Base-by-base conservation (phyloP, 2,113 vertebrate genomes). In the Nestor notabilis region DNA sequence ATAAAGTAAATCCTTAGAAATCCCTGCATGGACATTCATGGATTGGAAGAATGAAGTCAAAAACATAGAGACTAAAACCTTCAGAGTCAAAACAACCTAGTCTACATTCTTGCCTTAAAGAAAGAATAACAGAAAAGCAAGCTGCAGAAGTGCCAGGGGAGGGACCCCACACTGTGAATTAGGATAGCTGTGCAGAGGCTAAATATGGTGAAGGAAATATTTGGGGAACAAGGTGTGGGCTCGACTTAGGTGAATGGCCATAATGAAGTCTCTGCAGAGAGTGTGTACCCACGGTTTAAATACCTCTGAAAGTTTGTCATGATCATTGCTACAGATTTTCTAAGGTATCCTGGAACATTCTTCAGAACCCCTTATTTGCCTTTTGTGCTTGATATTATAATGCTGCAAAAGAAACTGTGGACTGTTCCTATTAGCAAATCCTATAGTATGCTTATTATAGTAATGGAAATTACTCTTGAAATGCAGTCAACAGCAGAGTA, bases 401-500 rank as follows among this genome's bases (percentile, higher is more conserved):
- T 72, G 39, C 53, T 84, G 47, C 69, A 83, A 33, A 95, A 90
- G 83, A 92, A 55, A 76, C 33, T 92, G 55, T 89, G 76, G 95
- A 76, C 69, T 65, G 71, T 79, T 97, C 76, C 86, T 91, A 49
- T 97, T 93, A 97, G 33, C 65, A 90, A 95, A 60, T 96, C 71
- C 31, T 89, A 91, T 88, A 89, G 64, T 49, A 35, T 79, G 35
- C 89, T 97, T 95, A 89, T 96, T 95, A 96, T 75, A 97, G 65
- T 88, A 86, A 80, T 93, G 88, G 85, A 96, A 97, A 97, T 97
- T 66, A 86, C 78, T 94, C 90, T 66, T 93, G 89, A 96, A 90
- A 83, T 95, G 64, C 83, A 96, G 87, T 91, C 78, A 92, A 58
- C 41, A 69, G 31, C 78, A 37, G 33, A 95, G 72, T 90, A 93